These are phyloP conservation scores for Hemichromis elongatus DNA, from an alignment of 2,113 vertebrate species.

Conservation along the genomic window DNA sequence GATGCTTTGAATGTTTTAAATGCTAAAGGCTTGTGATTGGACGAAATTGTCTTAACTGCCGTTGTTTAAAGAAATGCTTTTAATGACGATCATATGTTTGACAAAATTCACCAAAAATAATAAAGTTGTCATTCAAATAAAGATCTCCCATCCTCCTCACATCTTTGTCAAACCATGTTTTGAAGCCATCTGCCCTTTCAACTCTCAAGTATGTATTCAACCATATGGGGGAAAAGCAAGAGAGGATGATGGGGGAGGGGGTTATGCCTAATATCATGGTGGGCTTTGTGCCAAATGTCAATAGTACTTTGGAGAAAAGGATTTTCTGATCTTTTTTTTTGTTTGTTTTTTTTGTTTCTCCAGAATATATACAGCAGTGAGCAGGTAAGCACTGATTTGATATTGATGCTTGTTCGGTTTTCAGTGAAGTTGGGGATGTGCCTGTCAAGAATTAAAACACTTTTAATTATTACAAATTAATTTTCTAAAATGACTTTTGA, in stretches of 20 bases:
- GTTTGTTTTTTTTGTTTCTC: no score
- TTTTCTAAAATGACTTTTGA: background rate
- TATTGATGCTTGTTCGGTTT: no score
- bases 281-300: background rate
- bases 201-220: background rate
- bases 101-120: background rate
- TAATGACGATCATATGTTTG: background rate
- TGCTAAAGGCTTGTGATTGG: background rate
- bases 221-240: background rate
- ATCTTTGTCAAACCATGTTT: background rate
- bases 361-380: background rate
- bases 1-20: background rate
- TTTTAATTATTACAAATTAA: no score
- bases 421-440: no score
- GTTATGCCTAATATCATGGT: background rate
- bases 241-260: fast-evolving
- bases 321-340: background rate
- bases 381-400: no score
- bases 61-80: background rate
- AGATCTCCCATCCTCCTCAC: background rate
- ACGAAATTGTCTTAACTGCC: fast-evolving
- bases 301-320: background rate
- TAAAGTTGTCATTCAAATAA: background rate
- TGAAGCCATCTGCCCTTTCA: background rate
- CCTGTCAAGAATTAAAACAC: no score